Conservation (phyloP, 2,797 vertebrate species). For the Anas bernieri region DNA sequence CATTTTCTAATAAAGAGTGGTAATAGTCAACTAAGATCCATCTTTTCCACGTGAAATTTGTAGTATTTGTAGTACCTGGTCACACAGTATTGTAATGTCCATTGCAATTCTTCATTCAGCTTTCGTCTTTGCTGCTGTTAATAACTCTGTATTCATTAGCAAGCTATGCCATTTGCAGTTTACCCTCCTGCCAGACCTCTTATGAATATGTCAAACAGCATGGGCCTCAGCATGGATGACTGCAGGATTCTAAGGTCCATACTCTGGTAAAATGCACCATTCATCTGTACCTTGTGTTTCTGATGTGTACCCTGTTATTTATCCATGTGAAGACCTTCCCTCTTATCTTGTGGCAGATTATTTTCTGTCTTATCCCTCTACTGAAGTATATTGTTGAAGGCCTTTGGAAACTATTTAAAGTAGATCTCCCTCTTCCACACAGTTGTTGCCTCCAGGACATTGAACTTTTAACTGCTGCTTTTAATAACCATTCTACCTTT, state of each 20-base stretch:
- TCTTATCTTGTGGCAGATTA: not conserved
- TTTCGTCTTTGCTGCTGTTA: not conserved
- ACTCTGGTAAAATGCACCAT: not conserved
- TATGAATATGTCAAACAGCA: not conserved
- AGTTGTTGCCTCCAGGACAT: not conserved
- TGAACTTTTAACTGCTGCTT: constrained; percentile 9
- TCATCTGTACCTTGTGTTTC: not conserved
- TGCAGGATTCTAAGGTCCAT: accelerated
- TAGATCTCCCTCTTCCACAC: not conserved
- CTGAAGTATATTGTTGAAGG: not conserved
- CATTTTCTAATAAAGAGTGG: not conserved
- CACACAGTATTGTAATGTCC: not conserved
- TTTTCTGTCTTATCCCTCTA: not conserved
- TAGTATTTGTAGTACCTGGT: not conserved
- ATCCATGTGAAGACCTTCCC: not conserved
- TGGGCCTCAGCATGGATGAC: not conserved
- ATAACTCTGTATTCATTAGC: not conserved
- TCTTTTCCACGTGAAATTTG: not conserved
- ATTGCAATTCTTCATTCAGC: not conserved
- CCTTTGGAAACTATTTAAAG: not conserved
- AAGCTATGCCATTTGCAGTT: not conserved
- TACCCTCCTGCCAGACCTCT: not conserved
- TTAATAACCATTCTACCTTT: constrained; percentile 8
- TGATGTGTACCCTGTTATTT: not conserved
- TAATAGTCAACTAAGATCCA: not conserved